Conservation (phyloP, 2,797 vertebrate genomes). For the Rhadinocentrus ornatus region DNA sequence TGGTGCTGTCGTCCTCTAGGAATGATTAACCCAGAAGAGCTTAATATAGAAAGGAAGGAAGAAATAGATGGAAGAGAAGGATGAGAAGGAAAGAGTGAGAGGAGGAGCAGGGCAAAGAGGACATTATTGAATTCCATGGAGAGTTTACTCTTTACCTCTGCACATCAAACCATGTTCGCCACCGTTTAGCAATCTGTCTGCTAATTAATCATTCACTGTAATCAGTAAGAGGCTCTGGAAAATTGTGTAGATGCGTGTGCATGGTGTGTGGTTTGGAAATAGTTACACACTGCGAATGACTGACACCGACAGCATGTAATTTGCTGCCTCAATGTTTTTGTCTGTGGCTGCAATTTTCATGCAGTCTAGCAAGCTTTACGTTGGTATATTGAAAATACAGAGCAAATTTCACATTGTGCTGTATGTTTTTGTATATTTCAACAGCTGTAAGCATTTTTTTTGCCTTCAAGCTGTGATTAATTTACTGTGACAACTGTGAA, state of each 20-base stretch:
- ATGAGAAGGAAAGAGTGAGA: slow-evolving; percentile 51
- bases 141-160: slow-evolving; percentile 75
- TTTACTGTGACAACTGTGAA: slow-evolving; percentile 10
- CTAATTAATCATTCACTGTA: slow-evolving; percentile 81
- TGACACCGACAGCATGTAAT: slow-evolving; percentile 20
- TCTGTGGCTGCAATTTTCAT: slow-evolving; percentile 17
- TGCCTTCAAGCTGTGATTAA: slow-evolving; percentile 11
- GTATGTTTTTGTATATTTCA: background rate
- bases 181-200: slow-evolving; percentile 81
- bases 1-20: slow-evolving; percentile 79
- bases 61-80: slow-evolving; percentile 64
- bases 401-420: background rate
- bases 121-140: slow-evolving; percentile 72
- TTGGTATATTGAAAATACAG: slow-evolving; percentile 18
- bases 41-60: slow-evolving; percentile 81
- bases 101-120: slow-evolving; percentile 61
- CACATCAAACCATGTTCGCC: slow-evolving; percentile 70
- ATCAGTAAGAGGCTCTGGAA: slow-evolving; percentile 73
- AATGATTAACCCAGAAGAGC: slow-evolving; percentile 85
- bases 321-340: slow-evolving; percentile 14
- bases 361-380: slow-evolving; percentile 18
- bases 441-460: background rate
- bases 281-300: slow-evolving; percentile 30
- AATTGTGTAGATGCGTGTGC: slow-evolving; percentile 21
- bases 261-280: slow-evolving; percentile 21